These are phyloP conservation scores for Phoenicopterus ruber DNA, from an alignment of 2,113 vertebrate species.

Conservation along the genomic window DNA sequence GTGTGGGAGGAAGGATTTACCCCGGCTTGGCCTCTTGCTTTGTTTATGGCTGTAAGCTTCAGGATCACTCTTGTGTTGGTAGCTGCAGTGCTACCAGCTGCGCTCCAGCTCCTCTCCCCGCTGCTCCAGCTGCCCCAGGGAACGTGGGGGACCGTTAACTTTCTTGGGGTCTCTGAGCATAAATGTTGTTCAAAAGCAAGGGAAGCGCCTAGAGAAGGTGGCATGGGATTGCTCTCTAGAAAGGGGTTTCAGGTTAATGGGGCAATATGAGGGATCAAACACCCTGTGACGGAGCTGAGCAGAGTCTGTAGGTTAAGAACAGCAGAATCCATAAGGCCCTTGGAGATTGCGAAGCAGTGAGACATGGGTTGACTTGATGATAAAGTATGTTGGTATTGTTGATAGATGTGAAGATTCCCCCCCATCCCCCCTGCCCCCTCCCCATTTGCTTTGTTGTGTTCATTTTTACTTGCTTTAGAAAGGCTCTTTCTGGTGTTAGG, in stretches of 20 bases:
- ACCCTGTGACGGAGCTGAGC: neutral
- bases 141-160: neutral
- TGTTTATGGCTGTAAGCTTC: neutral
- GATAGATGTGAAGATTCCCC: neutral
- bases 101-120: neutral
- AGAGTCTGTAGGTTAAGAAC: neutral
- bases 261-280: neutral
- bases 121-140: neutral
- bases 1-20: neutral
- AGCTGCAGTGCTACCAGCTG: neutral
- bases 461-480: neutral
- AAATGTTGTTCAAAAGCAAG: neutral
- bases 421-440: fast-evolving
- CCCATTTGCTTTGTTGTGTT: neutral
- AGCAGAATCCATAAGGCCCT: neutral
- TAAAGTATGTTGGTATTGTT: neutral
- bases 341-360: neutral
- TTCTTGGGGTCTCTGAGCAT: neutral
- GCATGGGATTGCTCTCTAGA: neutral
- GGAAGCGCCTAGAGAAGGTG: neutral
- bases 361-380: neutral
- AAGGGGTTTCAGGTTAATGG: neutral
- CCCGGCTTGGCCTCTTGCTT: neutral
- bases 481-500: neutral
- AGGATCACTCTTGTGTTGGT: neutral